Evolutionary conservation across 2,113 vertebrate genomes (phyloP).

Genomic region (Eptesicus fuscus): DNA sequence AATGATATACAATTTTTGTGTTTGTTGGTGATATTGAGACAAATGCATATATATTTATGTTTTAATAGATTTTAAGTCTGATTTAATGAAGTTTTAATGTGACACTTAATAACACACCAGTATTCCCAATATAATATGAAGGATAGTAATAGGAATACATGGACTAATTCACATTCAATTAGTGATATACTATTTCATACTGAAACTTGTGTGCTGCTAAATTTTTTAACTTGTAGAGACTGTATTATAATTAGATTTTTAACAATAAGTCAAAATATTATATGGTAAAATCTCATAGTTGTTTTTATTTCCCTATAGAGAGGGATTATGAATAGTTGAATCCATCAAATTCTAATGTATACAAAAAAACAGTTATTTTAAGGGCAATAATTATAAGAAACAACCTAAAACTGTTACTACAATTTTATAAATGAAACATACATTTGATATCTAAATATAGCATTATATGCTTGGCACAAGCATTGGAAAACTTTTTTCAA

Average conservation of each 20-base stretch:
- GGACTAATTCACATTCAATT: conserved; percentile 65
- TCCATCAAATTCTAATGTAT: background rate
- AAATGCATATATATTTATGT: background rate
- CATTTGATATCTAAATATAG: background rate
- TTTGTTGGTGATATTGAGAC: background rate
- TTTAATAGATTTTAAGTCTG: conserved; percentile 43
- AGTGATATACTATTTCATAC: conserved; percentile 43
- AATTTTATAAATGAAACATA: background rate
- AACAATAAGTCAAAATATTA: conserved; percentile 48
- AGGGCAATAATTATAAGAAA: background rate
- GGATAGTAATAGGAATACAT: conserved; percentile 57
- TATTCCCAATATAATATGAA: conserved; percentile 18
- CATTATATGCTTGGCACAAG: background rate
- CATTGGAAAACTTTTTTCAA: background rate
- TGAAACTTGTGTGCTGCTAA: conserved; percentile 26
- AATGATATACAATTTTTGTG: background rate
- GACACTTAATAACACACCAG: conserved; percentile 34
- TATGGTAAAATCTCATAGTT: conserved; percentile 13
- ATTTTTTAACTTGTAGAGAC: conserved; percentile 35
- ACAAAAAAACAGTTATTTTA: background rate
- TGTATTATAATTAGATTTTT: conserved; percentile 53
- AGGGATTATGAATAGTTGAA: background rate
- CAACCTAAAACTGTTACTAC: background rate
- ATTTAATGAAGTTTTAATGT: conserved; percentile 56
- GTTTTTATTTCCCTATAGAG: conserved; percentile 27